Evolutionary conservation across 2,113 vertebrate genomes (phyloP), one percentile per base, ranked within the genome.

Genomic region (Atlantisia rogersi): DNA sequence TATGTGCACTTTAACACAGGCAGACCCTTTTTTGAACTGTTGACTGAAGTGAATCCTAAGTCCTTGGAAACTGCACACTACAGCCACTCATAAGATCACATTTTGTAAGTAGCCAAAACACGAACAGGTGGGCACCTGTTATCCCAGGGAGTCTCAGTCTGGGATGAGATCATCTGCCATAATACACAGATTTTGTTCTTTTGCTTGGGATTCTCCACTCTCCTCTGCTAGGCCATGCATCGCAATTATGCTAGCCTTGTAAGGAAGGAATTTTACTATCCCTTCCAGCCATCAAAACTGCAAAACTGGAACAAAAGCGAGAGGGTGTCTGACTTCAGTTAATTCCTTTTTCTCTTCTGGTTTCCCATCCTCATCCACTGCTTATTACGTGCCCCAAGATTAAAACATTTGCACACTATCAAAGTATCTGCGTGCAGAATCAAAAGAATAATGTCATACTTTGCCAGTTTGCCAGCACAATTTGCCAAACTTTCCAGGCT

Each of bases 401-500:
- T 75, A 87, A 79, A 95, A 91, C 64, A 39, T 46, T 92, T 70
- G 15, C 60, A 83, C 32, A 5, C 79, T 92, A 44, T 93, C 55
- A 81, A 92, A 67, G 75, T 96, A 93, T 95, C 92, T 82, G 55
- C 6, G 0, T 19, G 62, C 80, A 82, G 56, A 94, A 90, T 95
- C 76, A 86, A 52, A 74, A 90, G 58, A 68, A 87, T 58, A 79
- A 70, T 95, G 93, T 82, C 89, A 94, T 95, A 82, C 74, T 69
- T n/a, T 53, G 48, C 94, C 77, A 85, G 44, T 85, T 89, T 97
- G 93, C 93, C 95, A 90, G 88, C 73, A 90, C 4, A 2, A 65
- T 86, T 86, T 96, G 94, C 92, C 96, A 96, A 77, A 82, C 86
- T 94, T 96, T 95, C 92, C 94, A 97, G 83, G 94, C 90, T 97